These are phyloP conservation scores for Artibeus jamaicensis DNA, from an alignment of 2,797 vertebrate species.

Conservation along the genomic window DNA sequence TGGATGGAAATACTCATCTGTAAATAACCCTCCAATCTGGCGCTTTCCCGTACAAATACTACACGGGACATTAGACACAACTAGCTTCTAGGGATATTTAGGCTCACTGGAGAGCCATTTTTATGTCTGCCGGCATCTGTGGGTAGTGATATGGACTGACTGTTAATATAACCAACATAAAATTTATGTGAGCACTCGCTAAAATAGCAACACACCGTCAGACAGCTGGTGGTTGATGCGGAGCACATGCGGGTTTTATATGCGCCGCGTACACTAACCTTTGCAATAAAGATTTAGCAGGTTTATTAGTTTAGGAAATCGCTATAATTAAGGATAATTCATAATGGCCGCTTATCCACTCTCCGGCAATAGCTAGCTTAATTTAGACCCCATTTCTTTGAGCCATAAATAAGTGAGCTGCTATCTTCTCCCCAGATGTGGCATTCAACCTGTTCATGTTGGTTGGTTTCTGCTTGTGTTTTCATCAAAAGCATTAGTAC, in stretches of 20 bases:
- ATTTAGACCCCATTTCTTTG: conserved; percentile 89
- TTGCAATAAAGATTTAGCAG: conserved; percentile 96
- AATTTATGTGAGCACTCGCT: conserved; percentile 92
- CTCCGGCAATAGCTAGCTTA: conserved; percentile 89
- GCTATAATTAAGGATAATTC: conserved; percentile 99
- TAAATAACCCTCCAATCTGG: conserved; percentile 96
- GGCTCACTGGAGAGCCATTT: conserved; percentile 95
- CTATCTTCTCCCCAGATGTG: conserved; percentile 88
- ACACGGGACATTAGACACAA: conserved; percentile 97
- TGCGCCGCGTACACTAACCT: conserved; percentile 92
- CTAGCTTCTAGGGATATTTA: conserved; percentile 88
- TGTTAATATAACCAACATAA: conserved; percentile 93
- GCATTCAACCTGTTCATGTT: conserved; percentile 84
- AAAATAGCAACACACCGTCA: conserved; percentile 89
- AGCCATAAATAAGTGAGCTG: conserved; percentile 83
- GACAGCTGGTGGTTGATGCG: conserved; percentile 87
- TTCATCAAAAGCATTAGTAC: conserved; percentile 82
- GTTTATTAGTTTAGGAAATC: conserved; percentile 99
- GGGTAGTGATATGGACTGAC: conserved; percentile 96
- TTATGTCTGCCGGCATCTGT: conserved; percentile 99
- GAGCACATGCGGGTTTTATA: conserved; percentile 88
- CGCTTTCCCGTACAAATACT: conserved; percentile 93
- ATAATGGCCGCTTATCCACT: conserved; percentile 93
- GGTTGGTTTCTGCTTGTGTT: conserved; percentile 83
- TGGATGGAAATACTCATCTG: conserved; percentile 90